Evolutionary conservation across 2,888 invertebrate genomes (phyloP), one percentile per base, ranked within the genome.

Genomic region (Ichneumoninae sp.): DNA sequence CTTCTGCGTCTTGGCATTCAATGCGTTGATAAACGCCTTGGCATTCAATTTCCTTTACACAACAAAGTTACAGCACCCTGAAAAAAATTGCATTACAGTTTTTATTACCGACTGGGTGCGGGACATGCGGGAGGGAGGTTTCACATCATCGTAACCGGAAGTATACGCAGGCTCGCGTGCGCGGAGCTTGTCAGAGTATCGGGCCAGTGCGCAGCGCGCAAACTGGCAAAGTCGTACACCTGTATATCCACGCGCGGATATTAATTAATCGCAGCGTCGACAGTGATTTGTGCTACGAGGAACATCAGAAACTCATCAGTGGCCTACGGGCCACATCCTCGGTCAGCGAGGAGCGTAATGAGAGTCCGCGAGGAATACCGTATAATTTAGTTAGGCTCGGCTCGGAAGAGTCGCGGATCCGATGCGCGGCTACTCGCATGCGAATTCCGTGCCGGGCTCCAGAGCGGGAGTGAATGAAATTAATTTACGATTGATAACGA

Each of bases 281-380:
- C 89, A 87, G 89, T 89, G 89, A 89, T 89, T 85, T 85, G 87
- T 88, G 85, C 40, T 19, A 70, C 75, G 74, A 71, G 50, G 69
- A 87, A 77, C 89, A 89, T 89, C 89, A 89, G 88, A 85, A 89
- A 87, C 87, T 89, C 89, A 89, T 89, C 88, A 89, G 85, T 75
- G 76, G 74, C 57, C 72, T 47, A 10, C 40, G 36, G 47, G 60
- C 68, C 30, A 52, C 8, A 19, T 16, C 26, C 69, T 70, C 33
- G 16, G 40, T 54, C 50, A 70, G 70, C 47, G 16, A 26, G 19
- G 10, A 22, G 36, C 26, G 66, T 80, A 80, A 81, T 77, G 77
- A 84, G 77, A 84, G 78, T 75, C 77, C 57, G 70, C 44, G 75
- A 36, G 60, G 82, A 84, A 82, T 69, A 75, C 79, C 78, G 85